Evolutionary conservation across 2,888 invertebrate species (phyloP), one percentile per base, ranked within the genome.

Genomic region (Atrina japonica): DNA sequence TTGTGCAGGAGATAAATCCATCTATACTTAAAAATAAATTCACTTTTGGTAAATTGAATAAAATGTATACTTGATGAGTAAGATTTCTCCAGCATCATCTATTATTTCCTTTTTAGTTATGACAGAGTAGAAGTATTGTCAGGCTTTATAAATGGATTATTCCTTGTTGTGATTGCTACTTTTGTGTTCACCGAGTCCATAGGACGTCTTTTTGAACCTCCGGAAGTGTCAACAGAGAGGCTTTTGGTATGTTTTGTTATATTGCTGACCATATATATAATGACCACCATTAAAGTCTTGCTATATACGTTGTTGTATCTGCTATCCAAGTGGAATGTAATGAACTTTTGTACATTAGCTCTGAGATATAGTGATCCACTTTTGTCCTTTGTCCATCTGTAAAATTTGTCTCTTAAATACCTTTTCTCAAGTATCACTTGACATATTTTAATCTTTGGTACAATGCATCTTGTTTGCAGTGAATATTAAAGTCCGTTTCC

Each of bases 101-200:
- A n/a, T n/a, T n/a, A n/a, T n/a, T n/a, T n/a, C 50, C 30, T 50
- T 59, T 45, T 49, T 7, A 92, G 92, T 41, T 93, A 91, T 88
- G 90, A 90, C 77, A 74, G 90, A 52, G 88, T 92, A 41, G 93
- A 93, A 86, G 92, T 93, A 25, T 83, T 93, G 27, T 92, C 92
- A 16, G 93, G 93, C 2, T 93, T 93, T 86, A 91, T 93, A 56
- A 93, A 93, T 85, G 93, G 92, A 1, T 88, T 93, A 23, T 93
- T 93, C 81, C 90, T 93, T 5, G 88, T 93, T 64, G 92, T 93
- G 67, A 92, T 93, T 71, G 92, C 92, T 0, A 86, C 92, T 58
- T 92, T 92, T 88, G 92, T 93, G 50, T 91, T 93, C 78, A 87
- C 91, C 21, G 92, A 92, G 83, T 92, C 92, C 5, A 53, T 92